phyloP scores from a whole-genome alignment of 2,888 invertebrate genomes.

The Noctua janthe region DNA sequence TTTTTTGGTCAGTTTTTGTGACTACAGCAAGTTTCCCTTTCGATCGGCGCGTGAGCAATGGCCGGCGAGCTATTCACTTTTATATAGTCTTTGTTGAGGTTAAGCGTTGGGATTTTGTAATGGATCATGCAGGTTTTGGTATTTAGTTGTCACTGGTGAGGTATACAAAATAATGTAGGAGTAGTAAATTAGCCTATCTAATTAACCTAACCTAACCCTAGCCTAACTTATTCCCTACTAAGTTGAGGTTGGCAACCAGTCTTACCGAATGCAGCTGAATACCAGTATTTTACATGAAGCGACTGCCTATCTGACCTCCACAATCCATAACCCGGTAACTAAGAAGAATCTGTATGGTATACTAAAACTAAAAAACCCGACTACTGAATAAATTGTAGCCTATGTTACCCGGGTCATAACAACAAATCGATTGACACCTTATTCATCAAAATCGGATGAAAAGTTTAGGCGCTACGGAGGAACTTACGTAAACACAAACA shows the following conservation, averaged over 20 bases:
- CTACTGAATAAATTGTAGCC: no score
- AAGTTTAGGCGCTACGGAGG: no score
- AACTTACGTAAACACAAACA: no score
- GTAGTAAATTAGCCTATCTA: no score
- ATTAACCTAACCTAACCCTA: no score
- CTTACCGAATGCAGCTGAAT: not conserved
- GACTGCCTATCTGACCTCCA: not conserved
- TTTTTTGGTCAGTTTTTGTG: constrained; percentile 71
- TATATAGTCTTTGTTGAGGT: constrained; percentile 51
- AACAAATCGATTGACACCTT: no score
- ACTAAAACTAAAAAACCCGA: no score
- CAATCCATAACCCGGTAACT: not conserved
- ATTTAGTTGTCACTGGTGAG: not conserved
- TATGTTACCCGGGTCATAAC: no score
- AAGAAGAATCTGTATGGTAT: no score
- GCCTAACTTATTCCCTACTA: no score
- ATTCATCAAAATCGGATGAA: no score
- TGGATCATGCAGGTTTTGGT: not conserved
- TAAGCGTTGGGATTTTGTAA: not conserved
- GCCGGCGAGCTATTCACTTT: constrained; percentile 53
- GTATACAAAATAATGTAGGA: not conserved
- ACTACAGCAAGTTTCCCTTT: constrained; percentile 79
- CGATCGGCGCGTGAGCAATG: constrained; percentile 71
- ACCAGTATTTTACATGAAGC: not conserved
- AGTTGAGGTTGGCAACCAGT: not conserved